Conservation (phyloP, 2,797 vertebrate species). For the Anabacerthia variegaticeps region DNA sequence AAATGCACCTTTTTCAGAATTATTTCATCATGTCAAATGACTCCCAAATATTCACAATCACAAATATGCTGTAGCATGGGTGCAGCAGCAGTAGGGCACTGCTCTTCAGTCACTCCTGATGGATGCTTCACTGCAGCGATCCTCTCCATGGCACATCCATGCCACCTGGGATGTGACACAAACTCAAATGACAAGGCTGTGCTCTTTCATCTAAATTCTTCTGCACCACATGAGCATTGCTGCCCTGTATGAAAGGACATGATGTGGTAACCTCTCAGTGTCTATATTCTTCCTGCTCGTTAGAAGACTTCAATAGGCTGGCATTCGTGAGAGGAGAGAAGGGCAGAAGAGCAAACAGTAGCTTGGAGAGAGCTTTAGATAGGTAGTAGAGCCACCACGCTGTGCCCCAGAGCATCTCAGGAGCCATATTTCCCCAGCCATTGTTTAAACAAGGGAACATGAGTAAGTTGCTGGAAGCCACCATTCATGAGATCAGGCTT, state of each 20-base stretch:
- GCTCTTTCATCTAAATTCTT: not conserved
- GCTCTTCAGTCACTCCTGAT: not conserved
- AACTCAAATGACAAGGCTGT: not conserved
- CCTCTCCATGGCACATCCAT: not conserved
- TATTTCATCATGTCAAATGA: not conserved
- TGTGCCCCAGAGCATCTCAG: not conserved
- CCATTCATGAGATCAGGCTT: not conserved
- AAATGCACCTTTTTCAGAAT: not conserved
- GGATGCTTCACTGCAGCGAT: not conserved
- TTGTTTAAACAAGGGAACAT: not conserved
- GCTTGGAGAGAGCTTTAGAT: not conserved
- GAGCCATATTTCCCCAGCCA: not conserved
- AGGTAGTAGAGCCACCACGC: not conserved
- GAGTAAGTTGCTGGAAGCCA: not conserved
- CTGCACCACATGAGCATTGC: not conserved
- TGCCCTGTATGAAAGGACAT: not conserved
- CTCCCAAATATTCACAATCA: not conserved
- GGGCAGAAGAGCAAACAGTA: not conserved
- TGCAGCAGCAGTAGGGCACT: not conserved
- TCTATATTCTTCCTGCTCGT: not conserved
- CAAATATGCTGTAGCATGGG: not conserved
- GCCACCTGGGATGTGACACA: not conserved
- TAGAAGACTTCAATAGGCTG: not conserved
- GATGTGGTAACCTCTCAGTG: not conserved
- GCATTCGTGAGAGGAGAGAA: fast-evolving